Evolutionary conservation across 2,113 vertebrate genomes (phyloP).

Genomic region (Notothenia rossii): DNA sequence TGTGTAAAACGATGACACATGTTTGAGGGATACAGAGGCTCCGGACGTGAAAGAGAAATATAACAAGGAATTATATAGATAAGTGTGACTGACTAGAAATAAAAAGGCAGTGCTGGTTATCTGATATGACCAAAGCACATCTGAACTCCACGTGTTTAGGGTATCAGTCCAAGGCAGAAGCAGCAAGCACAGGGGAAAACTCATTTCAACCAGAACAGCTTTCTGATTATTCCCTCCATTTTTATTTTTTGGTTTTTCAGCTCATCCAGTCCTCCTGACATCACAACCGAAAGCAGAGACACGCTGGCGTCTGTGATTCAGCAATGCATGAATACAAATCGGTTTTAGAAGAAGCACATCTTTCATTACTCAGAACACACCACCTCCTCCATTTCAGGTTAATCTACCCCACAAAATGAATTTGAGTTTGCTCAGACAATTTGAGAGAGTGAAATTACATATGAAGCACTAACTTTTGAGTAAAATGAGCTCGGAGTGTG

Average conservation of each 20-base stretch:
- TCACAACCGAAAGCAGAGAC: conserved; percentile 59
- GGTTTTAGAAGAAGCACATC: conserved; percentile 41
- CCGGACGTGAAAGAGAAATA: conserved; percentile 55
- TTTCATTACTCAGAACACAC: conserved; percentile 55
- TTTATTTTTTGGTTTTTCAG: conserved; percentile 28
- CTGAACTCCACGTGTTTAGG: conserved; percentile 65
- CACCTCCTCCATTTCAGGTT: conserved; percentile 38
- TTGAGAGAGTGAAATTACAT: conserved; percentile 21
- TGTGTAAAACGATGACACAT: conserved; percentile 45
- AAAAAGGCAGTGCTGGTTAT: conserved; percentile 74
- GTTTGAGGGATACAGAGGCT: conserved; percentile 47
- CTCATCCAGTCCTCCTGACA: conserved; percentile 57
- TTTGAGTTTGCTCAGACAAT: conserved; percentile 22
- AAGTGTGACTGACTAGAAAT: conserved; percentile 69
- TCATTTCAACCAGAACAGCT: conserved; percentile 74
- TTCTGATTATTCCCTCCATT: conserved; percentile 72
- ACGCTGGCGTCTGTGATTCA: conserved; percentile 50
- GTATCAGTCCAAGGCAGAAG: conserved; percentile 63
- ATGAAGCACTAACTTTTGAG: conserved; percentile 33
- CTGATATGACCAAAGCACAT: conserved; percentile 71
- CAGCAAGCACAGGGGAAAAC: conserved; percentile 52
- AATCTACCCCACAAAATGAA: conserved; percentile 27
- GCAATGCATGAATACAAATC: conserved; percentile 73
- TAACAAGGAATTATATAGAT: conserved; percentile 66
- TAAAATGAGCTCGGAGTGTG: conserved; percentile 4